A percentile compares a stretch with the other conserved stretches of the same genome.
Conservation (phyloP, 2,113 vertebrate genomes). For the Misgurnus anguillicaudatus region DNA sequence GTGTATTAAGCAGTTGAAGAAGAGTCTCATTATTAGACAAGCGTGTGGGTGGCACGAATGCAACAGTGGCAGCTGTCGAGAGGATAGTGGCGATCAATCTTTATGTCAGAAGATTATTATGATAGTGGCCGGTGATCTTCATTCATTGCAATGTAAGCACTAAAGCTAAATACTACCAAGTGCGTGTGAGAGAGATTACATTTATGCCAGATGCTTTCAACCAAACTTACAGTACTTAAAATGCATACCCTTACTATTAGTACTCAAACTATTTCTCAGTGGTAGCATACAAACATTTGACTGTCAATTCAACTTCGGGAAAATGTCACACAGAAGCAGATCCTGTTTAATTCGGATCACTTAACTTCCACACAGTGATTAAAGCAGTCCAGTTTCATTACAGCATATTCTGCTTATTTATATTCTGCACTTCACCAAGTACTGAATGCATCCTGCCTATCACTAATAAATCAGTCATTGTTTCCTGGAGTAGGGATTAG, state of each 20-base stretch:
- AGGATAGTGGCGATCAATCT: constrained; percentile 12
- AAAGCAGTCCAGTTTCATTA: constrained; percentile 26
- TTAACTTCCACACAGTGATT: neutral
- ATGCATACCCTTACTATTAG: no score
- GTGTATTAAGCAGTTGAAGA: constrained; percentile 22
- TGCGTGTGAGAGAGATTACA: neutral
- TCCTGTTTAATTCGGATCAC: constrained; percentile 11
- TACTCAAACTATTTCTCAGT: neutral
- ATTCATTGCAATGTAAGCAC: neutral
- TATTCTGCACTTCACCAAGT: neutral
- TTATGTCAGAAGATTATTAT: neutral
- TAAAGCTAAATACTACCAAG: constrained; percentile 22
- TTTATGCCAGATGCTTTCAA: no score
- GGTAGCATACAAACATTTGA: neutral
- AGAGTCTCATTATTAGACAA: constrained; percentile 5
- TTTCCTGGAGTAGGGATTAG: constrained; percentile 46
- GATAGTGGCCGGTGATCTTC: neutral
- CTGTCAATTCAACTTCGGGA: constrained; percentile 3
- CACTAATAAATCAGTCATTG: constrained; percentile 40
- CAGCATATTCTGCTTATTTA: constrained; percentile 10
- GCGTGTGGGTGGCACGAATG: constrained; percentile 9
- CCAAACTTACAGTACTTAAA: no score
- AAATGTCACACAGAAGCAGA: neutral
- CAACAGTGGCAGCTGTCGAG: constrained; percentile 8
- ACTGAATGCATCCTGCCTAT: constrained; percentile 34